Evolutionary conservation across 2,888 invertebrate genomes (phyloP).

Genomic region (Tigriopus californicus): DNA sequence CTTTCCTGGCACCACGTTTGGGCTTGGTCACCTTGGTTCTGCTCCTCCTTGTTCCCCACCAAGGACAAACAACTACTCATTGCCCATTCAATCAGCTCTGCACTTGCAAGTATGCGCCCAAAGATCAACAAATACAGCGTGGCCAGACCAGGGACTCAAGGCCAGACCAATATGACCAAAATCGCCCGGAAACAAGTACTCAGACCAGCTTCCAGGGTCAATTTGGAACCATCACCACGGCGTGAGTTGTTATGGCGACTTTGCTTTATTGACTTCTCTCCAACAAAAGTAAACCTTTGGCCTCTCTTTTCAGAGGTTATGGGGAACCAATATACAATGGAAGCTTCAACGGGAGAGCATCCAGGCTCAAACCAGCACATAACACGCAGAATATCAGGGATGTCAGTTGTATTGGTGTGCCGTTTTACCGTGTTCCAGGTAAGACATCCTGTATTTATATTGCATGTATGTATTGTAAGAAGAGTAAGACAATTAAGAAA

Average conservation of each 20-base stretch:
- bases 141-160: not conserved
- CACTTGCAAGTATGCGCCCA: slow-evolving; percentile 37
- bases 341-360: too few relatives aligned
- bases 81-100: slow-evolving; percentile 51
- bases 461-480: too few relatives aligned
- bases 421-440: slow-evolving; percentile 54
- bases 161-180: too few relatives aligned
- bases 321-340: too few relatives aligned
- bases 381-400: slow-evolving; percentile 20
- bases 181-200: not conserved
- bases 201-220: slow-evolving; percentile 23
- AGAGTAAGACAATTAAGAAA: too few relatives aligned
- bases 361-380: too few relatives aligned
- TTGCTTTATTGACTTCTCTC: too few relatives aligned
- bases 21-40: too few relatives aligned
- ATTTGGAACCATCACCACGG: not conserved
- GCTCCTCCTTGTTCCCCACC: too few relatives aligned
- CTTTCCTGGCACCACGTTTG: not conserved
- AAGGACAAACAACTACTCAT: not conserved
- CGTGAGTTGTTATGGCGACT: too few relatives aligned
- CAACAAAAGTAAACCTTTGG: too few relatives aligned
- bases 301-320: too few relatives aligned
- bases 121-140: not conserved
- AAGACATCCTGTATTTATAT: slow-evolving; percentile 20
- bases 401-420: slow-evolving; percentile 49